phyloP scores from a whole-genome alignment of 2,113 vertebrate genomes.

The Gallinago media region DNA sequence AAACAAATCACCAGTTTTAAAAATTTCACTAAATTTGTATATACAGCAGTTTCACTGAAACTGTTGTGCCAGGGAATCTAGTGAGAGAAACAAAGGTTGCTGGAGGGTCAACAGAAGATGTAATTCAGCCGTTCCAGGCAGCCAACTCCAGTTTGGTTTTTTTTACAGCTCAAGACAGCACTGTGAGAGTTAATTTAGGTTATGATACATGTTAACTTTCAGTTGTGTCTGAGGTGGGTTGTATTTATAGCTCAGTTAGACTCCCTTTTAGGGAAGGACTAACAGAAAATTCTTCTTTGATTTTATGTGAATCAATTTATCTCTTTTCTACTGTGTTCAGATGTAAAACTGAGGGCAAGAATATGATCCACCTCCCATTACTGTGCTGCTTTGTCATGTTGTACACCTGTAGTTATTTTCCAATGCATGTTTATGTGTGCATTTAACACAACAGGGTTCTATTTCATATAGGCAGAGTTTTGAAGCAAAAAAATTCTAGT shows the following conservation, averaged over 20 bases:
- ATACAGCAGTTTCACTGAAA: background rate
- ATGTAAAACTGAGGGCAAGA: background rate
- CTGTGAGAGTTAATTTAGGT: background rate
- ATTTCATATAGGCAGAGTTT: background rate
- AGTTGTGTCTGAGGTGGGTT: background rate
- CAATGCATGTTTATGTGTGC: background rate
- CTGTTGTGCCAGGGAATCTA: background rate
- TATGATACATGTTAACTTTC: background rate
- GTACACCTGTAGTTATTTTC: background rate
- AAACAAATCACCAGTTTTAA: background rate
- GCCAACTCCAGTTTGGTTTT: background rate
- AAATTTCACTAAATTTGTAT: background rate
- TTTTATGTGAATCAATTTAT: background rate
- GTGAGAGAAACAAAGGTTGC: background rate
- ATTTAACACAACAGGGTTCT: background rate
- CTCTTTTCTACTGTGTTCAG: background rate
- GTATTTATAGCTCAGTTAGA: background rate
- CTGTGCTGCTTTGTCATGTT: background rate
- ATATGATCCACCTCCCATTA: rapidly evolving
- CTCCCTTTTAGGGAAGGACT: background rate
- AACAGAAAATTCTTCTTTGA: background rate
- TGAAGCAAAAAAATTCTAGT: background rate
- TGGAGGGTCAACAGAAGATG: background rate
- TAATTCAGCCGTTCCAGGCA: background rate
- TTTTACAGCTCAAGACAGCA: background rate